Base-by-base conservation (phyloP, 2,888 invertebrate species). In the Sipunculus nudus region DNA sequence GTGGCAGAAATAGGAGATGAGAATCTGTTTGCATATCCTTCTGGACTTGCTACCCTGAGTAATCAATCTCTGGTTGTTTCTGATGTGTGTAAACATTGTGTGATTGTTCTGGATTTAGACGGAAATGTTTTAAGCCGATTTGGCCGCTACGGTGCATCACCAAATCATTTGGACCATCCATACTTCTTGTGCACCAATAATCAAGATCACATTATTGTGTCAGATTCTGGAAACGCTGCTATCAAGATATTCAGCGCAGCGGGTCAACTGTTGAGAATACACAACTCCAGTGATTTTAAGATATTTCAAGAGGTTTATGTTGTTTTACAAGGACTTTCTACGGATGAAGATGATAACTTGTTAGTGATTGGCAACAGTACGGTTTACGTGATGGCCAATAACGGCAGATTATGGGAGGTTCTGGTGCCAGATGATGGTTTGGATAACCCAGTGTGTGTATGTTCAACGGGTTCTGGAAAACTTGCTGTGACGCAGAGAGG, bases 381-480 rank as follows among this genome's bases (percentile, higher is more conserved):
- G 28, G 73, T 77, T 29, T 80, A 76, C 60, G 75, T 80, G 35
- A 59, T 78, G 28, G 76, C 78, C 23, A 75, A 75, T 61, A 77
- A 76, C 48, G 80, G 80, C 8, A 72, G 80, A 16, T 68, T 80
- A 3, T 80, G 80, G 80, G 80, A 80, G 52, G 72, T 77, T 29
- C 53, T 78, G 39, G 73, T 77, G 13, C 64, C 77, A 16, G 71
- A 71, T 39, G 79, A 79, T 46, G 78, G 77, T 10, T 63, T 78
- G 3, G 73, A 71, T 39, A 73, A 74, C 50, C 79, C 79, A 4
- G 76, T 74, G 64, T 76, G 75, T 58, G 63, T 79, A 31, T 73
- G 77, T 25, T 77, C 70, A 61, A 75, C 76, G 23, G 55, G 63
- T 19, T 59, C 69, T 13, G 77, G 77, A 26, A 66, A 73, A 4